These are phyloP conservation scores for Gallinago paraguaiae DNA, from an alignment of 2,113 vertebrate species.

Conservation along the genomic window DNA sequence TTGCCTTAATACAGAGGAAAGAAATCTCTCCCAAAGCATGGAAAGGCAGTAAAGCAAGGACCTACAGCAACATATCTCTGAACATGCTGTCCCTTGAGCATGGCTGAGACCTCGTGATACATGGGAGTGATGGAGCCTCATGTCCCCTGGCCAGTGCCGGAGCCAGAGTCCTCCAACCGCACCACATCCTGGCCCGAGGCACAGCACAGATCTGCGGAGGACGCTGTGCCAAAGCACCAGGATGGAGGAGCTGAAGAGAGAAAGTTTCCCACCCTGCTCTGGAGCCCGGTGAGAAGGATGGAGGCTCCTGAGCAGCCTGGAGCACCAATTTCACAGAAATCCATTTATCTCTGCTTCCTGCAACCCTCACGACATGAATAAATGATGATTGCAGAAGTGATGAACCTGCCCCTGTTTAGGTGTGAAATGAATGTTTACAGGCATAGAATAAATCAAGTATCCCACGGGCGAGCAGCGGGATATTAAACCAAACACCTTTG, in stretches of 20 bases:
- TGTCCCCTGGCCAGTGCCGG: neutral
- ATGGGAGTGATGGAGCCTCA: neutral
- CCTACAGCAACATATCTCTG: neutral
- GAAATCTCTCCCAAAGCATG: neutral
- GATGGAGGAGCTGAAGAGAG: neutral
- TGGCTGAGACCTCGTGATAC: neutral
- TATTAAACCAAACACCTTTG: slow-evolving; percentile 58
- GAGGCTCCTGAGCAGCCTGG: slow-evolving; percentile 46
- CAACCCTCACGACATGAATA: slow-evolving; percentile 66
- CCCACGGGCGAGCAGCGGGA: slow-evolving; percentile 57
- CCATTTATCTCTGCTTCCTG: slow-evolving; percentile 68
- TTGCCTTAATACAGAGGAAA: neutral
- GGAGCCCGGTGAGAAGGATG: slow-evolving; percentile 23
- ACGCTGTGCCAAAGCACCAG: neutral
- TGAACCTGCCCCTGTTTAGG: slow-evolving; percentile 72
- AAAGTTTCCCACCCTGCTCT: neutral
- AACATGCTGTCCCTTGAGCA: neutral
- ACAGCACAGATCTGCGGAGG: neutral
- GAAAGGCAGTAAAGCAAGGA: neutral
- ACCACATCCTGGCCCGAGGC: neutral
- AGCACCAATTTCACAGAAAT: slow-evolving; percentile 57
- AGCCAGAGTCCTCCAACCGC: neutral
- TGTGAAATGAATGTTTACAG: slow-evolving; percentile 74
- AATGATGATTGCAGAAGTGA: slow-evolving; percentile 71
- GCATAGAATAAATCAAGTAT: slow-evolving; percentile 68